Percentiles rank a stretch among this genome's conserved stretches.
These are phyloP conservation scores for Periplaneta americana DNA, from an alignment of 1,140 invertebrate species.

Conservation along the genomic window DNA sequence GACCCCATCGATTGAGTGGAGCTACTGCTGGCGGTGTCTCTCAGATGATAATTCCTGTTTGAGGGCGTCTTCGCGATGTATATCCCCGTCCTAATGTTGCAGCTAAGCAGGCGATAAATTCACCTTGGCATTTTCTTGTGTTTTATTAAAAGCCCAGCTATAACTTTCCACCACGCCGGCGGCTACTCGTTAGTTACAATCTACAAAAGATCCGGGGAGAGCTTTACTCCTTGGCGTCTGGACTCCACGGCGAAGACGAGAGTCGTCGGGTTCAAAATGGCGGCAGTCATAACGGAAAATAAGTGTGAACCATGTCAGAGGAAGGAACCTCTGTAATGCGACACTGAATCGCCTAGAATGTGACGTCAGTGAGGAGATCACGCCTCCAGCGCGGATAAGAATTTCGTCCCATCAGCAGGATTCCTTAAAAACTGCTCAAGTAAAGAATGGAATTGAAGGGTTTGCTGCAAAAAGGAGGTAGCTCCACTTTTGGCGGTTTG, in stretches of 20 bases:
- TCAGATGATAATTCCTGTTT: neutral
- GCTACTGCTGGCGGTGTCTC: no score
- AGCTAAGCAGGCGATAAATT: neutral
- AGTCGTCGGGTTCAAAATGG: neutral
- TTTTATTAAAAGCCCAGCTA: neutral
- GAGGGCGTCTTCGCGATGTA: neutral
- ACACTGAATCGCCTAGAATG: no score
- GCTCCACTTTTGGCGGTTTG: no score
- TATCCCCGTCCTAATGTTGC: neutral
- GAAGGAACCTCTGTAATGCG: no score
- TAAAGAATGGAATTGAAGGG: no score
- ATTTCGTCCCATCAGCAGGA: no score
- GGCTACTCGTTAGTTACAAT: neutral
- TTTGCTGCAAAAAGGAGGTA: no score
- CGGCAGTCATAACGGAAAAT: neutral
- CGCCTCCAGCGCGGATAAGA: no score
- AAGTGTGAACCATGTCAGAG: no score
- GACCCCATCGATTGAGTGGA: neutral
- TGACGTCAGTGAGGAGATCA: no score
- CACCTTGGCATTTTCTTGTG: neutral
- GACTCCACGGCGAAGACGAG: neutral
- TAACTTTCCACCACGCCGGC: neutral
- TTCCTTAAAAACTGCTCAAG: no score
- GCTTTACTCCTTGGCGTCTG: neutral
- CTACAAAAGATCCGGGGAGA: neutral